These are phyloP conservation scores for Ammodytes dubius DNA, from an alignment of 2,113 vertebrate species.

Conservation along the genomic window DNA sequence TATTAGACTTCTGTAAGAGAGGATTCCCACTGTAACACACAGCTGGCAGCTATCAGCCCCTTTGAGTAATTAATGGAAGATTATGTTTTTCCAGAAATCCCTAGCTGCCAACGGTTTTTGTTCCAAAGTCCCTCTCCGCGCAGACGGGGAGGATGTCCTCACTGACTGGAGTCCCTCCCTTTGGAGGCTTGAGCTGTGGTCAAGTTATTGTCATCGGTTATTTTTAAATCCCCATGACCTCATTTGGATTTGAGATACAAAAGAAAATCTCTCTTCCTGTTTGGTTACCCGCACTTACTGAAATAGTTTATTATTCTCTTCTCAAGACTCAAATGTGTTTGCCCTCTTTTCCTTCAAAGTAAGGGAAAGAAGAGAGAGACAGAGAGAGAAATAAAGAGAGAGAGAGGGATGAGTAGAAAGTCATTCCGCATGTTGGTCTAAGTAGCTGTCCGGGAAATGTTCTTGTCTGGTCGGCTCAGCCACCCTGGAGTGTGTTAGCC, in stretches of 20 bases:
- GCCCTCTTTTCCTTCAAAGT: background rate
- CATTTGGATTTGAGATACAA: conserved; percentile 59
- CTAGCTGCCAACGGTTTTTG: conserved; percentile 52
- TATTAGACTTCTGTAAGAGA: conserved; percentile 34
- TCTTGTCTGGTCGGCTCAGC: background rate
- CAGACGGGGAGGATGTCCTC: conserved; percentile 44
- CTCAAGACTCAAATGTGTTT: background rate
- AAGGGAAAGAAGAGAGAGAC: background rate
- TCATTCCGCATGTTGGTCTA: conserved; percentile 31
- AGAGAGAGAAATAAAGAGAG: background rate
- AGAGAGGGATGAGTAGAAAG: background rate
- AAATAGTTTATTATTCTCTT: background rate
- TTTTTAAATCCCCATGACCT: conserved; percentile 68
- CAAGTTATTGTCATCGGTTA: conserved; percentile 70
- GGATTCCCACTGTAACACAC: conserved; percentile 50
- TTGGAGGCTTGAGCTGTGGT: conserved; percentile 55
- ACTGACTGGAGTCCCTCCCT: conserved; percentile 39
- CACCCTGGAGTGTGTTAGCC: conserved; percentile 22
- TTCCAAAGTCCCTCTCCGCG: conserved; percentile 43
- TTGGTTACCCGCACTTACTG: background rate
- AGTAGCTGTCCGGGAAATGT: conserved; percentile 9
- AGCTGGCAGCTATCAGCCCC: conserved; percentile 45
- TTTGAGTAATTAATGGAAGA: conserved; percentile 46
- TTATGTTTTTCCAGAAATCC: conserved; percentile 54
- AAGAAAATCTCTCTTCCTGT: conserved; percentile 40